Percentiles rank a stretch among this genome's conserved stretches.
phyloP scores from a whole-genome alignment of 2,113 vertebrate species.

The Balaeniceps rex region DNA sequence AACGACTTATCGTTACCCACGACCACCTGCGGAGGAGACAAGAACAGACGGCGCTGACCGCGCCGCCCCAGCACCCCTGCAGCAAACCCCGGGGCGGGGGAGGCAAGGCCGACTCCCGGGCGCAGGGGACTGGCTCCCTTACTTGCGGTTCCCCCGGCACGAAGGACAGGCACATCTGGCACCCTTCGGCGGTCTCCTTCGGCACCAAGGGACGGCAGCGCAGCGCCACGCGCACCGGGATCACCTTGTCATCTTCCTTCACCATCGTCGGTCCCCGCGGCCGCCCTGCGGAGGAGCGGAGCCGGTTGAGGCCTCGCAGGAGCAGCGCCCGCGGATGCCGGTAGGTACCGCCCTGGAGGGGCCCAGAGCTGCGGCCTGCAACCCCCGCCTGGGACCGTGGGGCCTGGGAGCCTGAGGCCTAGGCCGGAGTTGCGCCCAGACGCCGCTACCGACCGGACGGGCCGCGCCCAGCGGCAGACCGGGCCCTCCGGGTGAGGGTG shows the following conservation, averaged over 20 bases:
- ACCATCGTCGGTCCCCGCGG: conserved; percentile 49
- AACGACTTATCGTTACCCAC: conserved; percentile 90
- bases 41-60: not conserved
- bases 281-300: not conserved
- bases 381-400: not conserved
- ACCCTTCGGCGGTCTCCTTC: conserved; percentile 88
- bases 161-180: conserved; percentile 89
- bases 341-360: too few species aligned
- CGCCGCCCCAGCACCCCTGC: accelerated
- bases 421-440: not conserved
- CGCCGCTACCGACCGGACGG: too few species aligned
- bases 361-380: not conserved
- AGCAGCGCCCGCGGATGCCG: too few species aligned
- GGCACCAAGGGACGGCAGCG: conserved; percentile 89
- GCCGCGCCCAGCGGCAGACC: not conserved
- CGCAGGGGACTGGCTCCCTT: not conserved
- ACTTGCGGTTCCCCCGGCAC: conserved; percentile 90
- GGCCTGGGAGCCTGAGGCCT: too few species aligned
- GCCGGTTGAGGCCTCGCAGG: not conserved
- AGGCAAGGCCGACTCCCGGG: not conserved
- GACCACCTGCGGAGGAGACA: conserved; percentile 77
- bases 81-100: not conserved
- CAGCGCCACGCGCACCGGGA: conserved; percentile 90
- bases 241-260: conserved; percentile 83
- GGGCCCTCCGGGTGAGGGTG: too few species aligned